A percentile compares a stretch with the other conserved stretches of the same genome.
Conservation (phyloP, 2,888 invertebrate species). For the Platycnemis pennipes region DNA sequence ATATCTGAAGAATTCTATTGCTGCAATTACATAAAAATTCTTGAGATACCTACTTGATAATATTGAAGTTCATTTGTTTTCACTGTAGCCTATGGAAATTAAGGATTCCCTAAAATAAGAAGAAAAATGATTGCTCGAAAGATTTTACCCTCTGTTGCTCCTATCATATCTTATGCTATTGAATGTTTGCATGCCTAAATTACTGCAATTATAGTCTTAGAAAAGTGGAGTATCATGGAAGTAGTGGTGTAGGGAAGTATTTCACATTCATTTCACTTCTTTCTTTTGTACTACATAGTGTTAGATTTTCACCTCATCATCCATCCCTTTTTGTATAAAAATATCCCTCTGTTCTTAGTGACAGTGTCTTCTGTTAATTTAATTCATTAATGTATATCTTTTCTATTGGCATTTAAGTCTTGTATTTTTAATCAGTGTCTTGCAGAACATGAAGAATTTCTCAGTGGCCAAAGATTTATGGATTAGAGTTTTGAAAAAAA, state of each 20-base stretch:
- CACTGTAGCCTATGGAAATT: not conserved
- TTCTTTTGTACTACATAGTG: not conserved
- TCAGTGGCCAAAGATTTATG: too few species aligned
- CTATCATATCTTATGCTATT: not conserved
- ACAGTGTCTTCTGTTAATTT: not conserved
- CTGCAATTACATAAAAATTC: too few species aligned
- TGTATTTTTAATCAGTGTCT: not conserved
- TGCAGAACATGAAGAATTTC: too few species aligned
- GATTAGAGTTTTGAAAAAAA: too few species aligned
- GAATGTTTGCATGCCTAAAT: not conserved
- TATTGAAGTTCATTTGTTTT: too few species aligned
- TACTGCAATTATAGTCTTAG: not conserved
- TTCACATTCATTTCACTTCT: not conserved
- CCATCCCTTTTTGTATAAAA: not conserved
- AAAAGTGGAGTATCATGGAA: not conserved
- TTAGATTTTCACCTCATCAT: not conserved
- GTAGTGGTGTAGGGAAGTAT: not conserved
- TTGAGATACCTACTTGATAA: too few species aligned
- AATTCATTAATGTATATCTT: not conserved
- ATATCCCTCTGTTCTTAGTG: not conserved
- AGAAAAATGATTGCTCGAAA: not conserved
- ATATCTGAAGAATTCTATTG: too few species aligned
- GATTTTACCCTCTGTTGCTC: not conserved
- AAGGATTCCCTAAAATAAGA: not conserved
- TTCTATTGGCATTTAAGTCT: not conserved